phyloP scores from a whole-genome alignment of 2,888 invertebrate species.

The Hoplodrina blanda region DNA sequence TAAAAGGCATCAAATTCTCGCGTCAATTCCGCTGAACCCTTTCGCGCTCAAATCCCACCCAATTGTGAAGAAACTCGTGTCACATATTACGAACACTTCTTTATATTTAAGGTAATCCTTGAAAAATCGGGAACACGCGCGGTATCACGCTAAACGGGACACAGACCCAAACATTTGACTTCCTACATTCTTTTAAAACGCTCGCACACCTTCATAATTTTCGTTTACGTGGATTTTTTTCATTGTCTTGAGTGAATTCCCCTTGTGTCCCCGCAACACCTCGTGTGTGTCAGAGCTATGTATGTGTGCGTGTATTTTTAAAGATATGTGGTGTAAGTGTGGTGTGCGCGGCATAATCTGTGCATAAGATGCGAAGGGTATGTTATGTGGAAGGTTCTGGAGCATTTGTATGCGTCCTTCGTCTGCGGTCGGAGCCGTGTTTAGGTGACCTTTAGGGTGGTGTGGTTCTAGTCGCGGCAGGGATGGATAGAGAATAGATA shows the following conservation, averaged over 20 bases:
- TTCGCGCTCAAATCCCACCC: slow-evolving; percentile 30
- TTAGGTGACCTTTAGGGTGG: slow-evolving; percentile 57
- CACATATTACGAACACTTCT: slow-evolving; percentile 46
- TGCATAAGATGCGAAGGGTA: slow-evolving; percentile 43
- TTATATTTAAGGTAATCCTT: slow-evolving; percentile 59
- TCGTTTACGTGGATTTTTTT: not conserved
- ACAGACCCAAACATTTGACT: not conserved
- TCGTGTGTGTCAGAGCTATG: not conserved
- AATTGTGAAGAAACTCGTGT: slow-evolving; percentile 39
- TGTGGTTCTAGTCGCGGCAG: slow-evolving; percentile 35
- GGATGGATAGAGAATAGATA: not conserved
- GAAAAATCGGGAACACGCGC: slow-evolving; percentile 36
- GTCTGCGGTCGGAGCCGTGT: slow-evolving; percentile 48
- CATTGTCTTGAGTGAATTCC: not conserved
- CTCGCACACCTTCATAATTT: slow-evolving; percentile 11
- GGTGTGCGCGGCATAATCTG: slow-evolving; percentile 31
- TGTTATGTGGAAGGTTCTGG: slow-evolving; percentile 46
- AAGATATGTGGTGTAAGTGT: not conserved
- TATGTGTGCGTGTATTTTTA: slow-evolving; percentile 9
- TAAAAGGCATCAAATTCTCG: slow-evolving; percentile 51
- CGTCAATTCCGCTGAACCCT: slow-evolving; percentile 36
- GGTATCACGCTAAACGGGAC: slow-evolving; percentile 13
- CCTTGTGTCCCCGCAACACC: not conserved
- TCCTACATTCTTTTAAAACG: not conserved
- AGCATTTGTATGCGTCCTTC: slow-evolving; percentile 65